Evolutionary conservation across 2,888 invertebrate genomes (phyloP), one percentile per base, ranked within the genome.

Genomic region (Drosophila meridiana): DNA sequence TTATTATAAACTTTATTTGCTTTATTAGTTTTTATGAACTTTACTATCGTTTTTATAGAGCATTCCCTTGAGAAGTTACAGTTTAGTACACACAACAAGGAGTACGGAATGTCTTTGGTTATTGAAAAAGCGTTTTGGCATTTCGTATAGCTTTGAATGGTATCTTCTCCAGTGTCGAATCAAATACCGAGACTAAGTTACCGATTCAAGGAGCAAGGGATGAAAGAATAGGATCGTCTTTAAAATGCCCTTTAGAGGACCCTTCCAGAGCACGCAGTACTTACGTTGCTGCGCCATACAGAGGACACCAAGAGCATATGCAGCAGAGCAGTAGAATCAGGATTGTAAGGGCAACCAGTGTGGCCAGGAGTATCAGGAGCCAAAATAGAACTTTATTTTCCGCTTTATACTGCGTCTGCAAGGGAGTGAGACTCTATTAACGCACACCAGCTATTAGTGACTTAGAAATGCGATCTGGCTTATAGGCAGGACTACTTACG

Each of bases 291-390:
- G 96, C 96, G 93, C 95, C 96, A 87, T 96, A 97, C 60, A 97
- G 94, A n/a, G 97, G 97, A 90, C 97, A 97, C 87, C 96, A 96
- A 83, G 96, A 96, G 91, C 97, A 97, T 76, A 97, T 96, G 90
- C 97, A 97, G 93, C 97, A 98, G 70, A 97, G 94, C 74, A 97
- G 95, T 57, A 97, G 94, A 61, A 96, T 94, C 68, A 97, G 93
- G 77, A 97, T 94, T 13, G 96, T 95, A 36, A 97, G 87, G 0
- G 97, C 95, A 79, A 97, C 95, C 72, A 97, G 92, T 36, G 97
- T 94, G 56, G 97, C 96, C 73, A 98, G 92, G 20, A 97, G 93
- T 79, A 97, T 96, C 60, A 97, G 93, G 30, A 97, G 92, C 97
- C 97, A 97, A 90, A 96, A 96, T 59, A 96, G 92, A 62, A 95